Evolutionary conservation across 2,888 invertebrate species (phyloP), one percentile per base, ranked within the genome.

Genomic region (Cantharis flavilabris): DNA sequence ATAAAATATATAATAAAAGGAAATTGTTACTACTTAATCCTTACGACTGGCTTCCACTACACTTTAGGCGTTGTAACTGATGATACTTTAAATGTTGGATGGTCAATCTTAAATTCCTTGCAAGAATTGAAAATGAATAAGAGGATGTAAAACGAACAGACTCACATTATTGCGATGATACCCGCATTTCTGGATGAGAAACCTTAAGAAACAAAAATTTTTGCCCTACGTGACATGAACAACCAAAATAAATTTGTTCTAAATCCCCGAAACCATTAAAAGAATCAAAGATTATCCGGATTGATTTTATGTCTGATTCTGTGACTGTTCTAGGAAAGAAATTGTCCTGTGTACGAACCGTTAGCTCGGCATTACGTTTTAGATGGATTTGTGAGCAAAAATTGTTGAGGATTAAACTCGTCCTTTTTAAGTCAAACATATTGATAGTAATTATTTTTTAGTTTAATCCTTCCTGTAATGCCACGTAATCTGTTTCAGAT

Each of bases 211-310:
- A 30, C 30, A 30, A 33, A 33, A 33, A 33, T 33, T 33, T 13
- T 13, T 11, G 33, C 4, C 3, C 5, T 33, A 33, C 33, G 33
- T 33, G 65, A 67, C 67, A 30, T 74, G 72, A 72, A 71, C 78
- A 77, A 74, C 70, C 74, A 69, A 73, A 80, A 75, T 72, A 79
- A 80, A 80, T 79, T 79, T 74, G 69, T 64, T 75, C 76, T 74
- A 79, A 79, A 77, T 81, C 83, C 83, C 79, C 81, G 84, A 85
- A 85, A 85, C 85, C 84, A 85, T 86, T 86, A 86, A 85, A 85
- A 83, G 85, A 86, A 86, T 86, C 85, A 84, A 83, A 85, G 86
- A 86, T 86, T 86, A 86, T 86, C 86, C 84, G 83, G 84, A 86
- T 86, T 82, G 86, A 86, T 86, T 86, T 86, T 84, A 82, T 80